Base-by-base conservation (phyloP, 2,797 vertebrate species). In the Lerista edwardsae region DNA sequence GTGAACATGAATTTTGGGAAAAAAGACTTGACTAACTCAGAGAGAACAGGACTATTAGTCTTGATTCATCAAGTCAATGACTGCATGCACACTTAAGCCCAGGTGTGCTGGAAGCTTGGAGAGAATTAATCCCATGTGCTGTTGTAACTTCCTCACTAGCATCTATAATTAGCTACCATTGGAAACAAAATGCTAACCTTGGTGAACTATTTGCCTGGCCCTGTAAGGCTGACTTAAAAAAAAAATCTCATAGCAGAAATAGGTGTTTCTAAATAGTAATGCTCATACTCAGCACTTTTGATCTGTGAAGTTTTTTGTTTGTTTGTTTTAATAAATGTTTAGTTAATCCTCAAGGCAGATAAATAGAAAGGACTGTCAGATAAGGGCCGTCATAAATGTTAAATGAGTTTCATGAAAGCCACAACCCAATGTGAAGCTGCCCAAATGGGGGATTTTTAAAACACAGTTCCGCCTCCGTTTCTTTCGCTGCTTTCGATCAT, bases 401-500 rank as follows among this genome's bases (percentile, higher is more conserved):
- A 86, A 1, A 84, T 27, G 75, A 89, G 65, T 84, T 91, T 87
- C 47, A 3, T 12, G 74, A 72, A 82, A 36, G 7, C 59, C 82
- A 69, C 71, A 82, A 36, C 59, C 77, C 77, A 84, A 84, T 57
- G 76, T 84, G 77, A 87, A 84, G 77, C 67, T 77, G 44, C 64
- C 77, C 29, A 72, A 81, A 81, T 34, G 64, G 67, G 67, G 44
- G 76, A 84, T 84, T 84, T 87, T 62, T 87, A 72, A 84, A 84
- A 84, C 47, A 80, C 73, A 81, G 76, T 71, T 72, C 57, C 47
- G 55, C 61, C 34, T 76, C 36, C 25, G 44, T 82, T 83, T 44
- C n/a, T 89, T 87, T 39, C 74, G 19, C 4, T 10, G n/a, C 89
- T 90, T 90, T 84, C 31, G 44, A 73, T 44, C 80, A 65, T 69